Evolutionary conservation across 1,140 invertebrate genomes (phyloP), one percentile per base, ranked within the genome.

Genomic region (Globodera ellingtonae): DNA sequence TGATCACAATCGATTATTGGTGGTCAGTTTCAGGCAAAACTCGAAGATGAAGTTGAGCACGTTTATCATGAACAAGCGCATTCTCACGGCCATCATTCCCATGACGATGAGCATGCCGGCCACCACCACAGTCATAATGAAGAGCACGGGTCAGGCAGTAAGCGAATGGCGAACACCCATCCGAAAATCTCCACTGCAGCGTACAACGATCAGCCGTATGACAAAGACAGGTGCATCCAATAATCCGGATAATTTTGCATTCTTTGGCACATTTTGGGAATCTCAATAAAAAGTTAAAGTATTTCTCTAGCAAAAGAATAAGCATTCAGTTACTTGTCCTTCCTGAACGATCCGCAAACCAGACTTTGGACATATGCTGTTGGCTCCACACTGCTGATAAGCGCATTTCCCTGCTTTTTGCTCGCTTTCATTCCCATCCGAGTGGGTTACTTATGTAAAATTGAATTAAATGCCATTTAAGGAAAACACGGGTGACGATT

Each of bases 371-470:
- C 77, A 3, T 85, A 86, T n/a, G 71, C 85, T n/a, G 77, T 85
- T 44, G 84, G 84, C 9, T 72, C 84, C 24, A 86, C 85, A 7
- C 46, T 85, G 4, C 70, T 85, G 13, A 85, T 85, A 35, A 83
- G 79, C 62, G 85, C 82, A 65, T 72, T 81, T 62, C 97, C 97
- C 1, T 96, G 96, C 88, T 91, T 98, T 24, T 94, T 99, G 79
- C 91, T 99, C 2, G 94, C 97, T 86, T 93, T 97, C 77, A 95
- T 99, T 84, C 97, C 96, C 0, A 91, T 98, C 72, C 93, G 96
- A 86, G 87, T 86, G 79, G 95, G 95, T 84, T 93, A 24, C 67
- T 2, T 2, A 35, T 35, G 35, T 3, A 35, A 35, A 35, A 35
- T 35, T 35, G 3, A 35, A 35, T 35, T 35, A 35, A 35, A 35